Base-by-base conservation (phyloP, 2,888 invertebrate species). In the Ceramica pisi region DNA sequence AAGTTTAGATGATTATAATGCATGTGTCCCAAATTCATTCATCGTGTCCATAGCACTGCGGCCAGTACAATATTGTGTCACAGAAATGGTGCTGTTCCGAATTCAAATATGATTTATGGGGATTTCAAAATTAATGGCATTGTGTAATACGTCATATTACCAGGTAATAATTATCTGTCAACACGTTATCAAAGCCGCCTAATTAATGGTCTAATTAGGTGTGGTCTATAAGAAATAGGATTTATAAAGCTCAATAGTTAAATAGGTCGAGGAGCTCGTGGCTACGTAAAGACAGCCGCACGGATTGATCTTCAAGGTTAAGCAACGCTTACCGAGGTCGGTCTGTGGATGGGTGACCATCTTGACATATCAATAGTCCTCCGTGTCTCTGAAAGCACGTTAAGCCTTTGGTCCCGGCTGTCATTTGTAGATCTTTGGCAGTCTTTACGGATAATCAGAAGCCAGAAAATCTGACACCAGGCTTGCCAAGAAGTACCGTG, bases 121-220 rank as follows among this genome's bases (percentile, higher is more conserved):
- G 19, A 72, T 41, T 64, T n/a, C 44, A 38, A 70, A 72, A 72
- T 72, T 60, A 71, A 64, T 55, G 35, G 60, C 35, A n/a, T 12
- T 26, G 12, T n/a, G 38, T 50, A 46, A 50, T 55, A 72, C 73
- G n/a, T 79, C 50, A 56, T 14, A 61, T 79, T n/a, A 41, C 16
- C 51, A 41, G 55, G 31, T 44, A 72, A 50, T 79, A 53, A 60
- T 26, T 51, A 76, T 60, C 50, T 51, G 73, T 65, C 65, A 72
- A 31, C 62, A 71, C 57, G 31, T 41, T 48, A 71, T 59, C 57
- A 78, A 78, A 48, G 16, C 48, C 35, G 3, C 26, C 35, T 72
- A 50, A 79, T 79, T 72, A 65, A 63, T 60, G 35, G n/a, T 26
- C 48, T 70, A 60, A 70, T 71, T 65, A 71, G 65, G 5, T 19